Evolutionary conservation across 2,797 vertebrate genomes (phyloP).

Genomic region (Brachyalestes nurse): DNA sequence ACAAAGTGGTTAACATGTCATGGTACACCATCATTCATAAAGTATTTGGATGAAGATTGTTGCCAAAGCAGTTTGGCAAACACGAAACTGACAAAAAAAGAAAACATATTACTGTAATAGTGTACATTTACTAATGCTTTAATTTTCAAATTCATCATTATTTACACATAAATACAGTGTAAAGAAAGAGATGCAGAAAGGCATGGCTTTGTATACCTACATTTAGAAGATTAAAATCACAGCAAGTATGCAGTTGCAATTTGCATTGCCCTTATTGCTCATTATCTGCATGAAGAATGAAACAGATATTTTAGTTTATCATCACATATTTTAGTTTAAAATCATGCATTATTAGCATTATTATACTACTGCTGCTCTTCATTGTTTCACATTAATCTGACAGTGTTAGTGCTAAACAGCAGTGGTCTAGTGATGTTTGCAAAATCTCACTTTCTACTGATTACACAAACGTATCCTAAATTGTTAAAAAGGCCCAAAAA

Average conservation of each 20-base stretch:
- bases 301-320: background rate
- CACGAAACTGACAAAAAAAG: background rate
- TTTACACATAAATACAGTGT: background rate
- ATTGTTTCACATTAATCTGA: conserved; percentile 37
- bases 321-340: background rate
- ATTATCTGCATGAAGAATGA: background rate
- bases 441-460: conserved; percentile 50
- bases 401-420: conserved; percentile 17
- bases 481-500: conserved; percentile 59
- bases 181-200: background rate
- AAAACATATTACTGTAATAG: background rate
- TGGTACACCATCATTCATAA: conserved; percentile 28
- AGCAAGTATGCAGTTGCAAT: background rate
- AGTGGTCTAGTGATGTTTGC: conserved; percentile 39
- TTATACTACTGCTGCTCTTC: background rate
- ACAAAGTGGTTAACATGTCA: conserved; percentile 38
- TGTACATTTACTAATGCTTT: background rate
- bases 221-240: background rate
- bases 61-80: background rate
- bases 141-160: background rate
- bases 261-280: background rate
- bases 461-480: conserved; percentile 48
- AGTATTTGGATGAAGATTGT: conserved; percentile 31
- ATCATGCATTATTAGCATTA: too few relatives aligned
- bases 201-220: background rate